A percentile compares a stretch with the other conserved stretches of the same genome.
Evolutionary conservation across 2,888 invertebrate genomes (phyloP).

Genomic region (Chrysina gloriosa): DNA sequence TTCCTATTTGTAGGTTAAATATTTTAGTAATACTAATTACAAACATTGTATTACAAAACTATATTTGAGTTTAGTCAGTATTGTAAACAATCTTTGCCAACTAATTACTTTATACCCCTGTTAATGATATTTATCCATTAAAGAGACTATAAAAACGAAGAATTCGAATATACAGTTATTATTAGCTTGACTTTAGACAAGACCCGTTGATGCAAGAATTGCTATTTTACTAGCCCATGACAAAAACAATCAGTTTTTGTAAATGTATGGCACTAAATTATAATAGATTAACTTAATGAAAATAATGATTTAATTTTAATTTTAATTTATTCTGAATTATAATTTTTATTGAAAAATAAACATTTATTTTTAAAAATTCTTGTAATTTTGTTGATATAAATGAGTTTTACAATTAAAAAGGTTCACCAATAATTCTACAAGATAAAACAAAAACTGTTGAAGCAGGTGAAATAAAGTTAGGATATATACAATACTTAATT

Average conservation of each 20-base stretch:
- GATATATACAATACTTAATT: neutral
- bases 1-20: neutral
- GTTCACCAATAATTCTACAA: too few relatives aligned
- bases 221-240: neutral
- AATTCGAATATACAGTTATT: slow-evolving; percentile 11
- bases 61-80: neutral
- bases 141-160: neutral
- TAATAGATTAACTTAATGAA: slow-evolving; percentile 25
- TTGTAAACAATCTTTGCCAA: neutral
- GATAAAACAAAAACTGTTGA: too few relatives aligned
- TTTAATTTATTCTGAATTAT: slow-evolving; percentile 15
- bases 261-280: neutral
- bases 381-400: slow-evolving; percentile 15
- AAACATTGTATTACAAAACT: neutral
- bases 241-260: neutral
- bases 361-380: slow-evolving; percentile 7
- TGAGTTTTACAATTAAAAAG: slow-evolving; percentile 27
- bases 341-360: slow-evolving; percentile 25
- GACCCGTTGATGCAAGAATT: neutral
- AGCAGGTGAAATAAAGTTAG: too few relatives aligned
- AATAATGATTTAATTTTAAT: slow-evolving; percentile 28
- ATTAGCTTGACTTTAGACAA: neutral
- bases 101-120: neutral
- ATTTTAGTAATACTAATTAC: neutral
- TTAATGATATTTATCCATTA: neutral